These are phyloP conservation scores for Hylia prasina DNA, from an alignment of 2,113 vertebrate species.

Conservation along the genomic window DNA sequence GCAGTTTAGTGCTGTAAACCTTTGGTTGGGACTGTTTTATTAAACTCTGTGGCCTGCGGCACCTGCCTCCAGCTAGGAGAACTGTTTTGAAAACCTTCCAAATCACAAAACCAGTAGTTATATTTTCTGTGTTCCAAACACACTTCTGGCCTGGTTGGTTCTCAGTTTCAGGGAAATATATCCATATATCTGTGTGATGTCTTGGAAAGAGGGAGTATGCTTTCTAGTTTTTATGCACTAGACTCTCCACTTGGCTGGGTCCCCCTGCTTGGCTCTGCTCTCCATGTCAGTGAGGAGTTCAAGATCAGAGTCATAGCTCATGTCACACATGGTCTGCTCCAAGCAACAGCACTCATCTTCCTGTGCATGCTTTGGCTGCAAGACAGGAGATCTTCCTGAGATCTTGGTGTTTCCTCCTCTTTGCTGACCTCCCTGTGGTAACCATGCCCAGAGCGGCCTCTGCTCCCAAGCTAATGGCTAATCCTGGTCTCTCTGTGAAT, in stretches of 20 bases:
- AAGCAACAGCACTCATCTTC: background rate
- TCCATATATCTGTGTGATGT: background rate
- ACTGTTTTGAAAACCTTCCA: background rate
- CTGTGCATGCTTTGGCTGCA: background rate
- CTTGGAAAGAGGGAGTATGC: background rate
- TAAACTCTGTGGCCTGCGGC: background rate
- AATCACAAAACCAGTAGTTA: background rate
- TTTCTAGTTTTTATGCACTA: background rate
- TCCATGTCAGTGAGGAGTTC: background rate
- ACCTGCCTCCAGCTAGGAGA: background rate
- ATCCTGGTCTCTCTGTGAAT: background rate
- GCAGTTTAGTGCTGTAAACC: slow-evolving; percentile 24
- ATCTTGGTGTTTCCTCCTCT: background rate
- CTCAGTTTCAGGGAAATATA: background rate
- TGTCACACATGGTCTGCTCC: background rate
- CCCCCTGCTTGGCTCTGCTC: background rate
- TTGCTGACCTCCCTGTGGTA: background rate
- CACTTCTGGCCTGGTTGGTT: background rate
- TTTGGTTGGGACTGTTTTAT: slow-evolving; percentile 15
- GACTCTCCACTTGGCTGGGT: background rate
- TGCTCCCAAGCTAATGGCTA: background rate
- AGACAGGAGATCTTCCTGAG: background rate
- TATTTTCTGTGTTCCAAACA: background rate
- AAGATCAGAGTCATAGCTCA: background rate
- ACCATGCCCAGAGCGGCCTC: background rate